phyloP scores from a whole-genome alignment of 2,113 vertebrate genomes.

The Capreolus pygargus region DNA sequence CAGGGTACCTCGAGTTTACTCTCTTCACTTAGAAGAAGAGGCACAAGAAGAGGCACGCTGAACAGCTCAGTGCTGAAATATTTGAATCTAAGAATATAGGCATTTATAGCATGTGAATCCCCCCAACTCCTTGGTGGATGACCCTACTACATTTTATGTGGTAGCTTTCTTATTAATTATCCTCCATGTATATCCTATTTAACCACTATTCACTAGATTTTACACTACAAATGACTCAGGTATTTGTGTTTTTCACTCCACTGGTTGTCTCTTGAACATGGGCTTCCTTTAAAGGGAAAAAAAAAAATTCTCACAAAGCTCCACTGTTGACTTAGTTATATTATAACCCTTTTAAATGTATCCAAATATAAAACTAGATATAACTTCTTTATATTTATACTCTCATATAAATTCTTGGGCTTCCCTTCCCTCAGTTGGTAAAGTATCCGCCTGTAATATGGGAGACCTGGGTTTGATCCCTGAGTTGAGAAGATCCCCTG shows the following conservation, averaged over 20 bases:
- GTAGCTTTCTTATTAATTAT: neutral
- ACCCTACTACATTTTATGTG: neutral
- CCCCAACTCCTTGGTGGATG: neutral
- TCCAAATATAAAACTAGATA: neutral
- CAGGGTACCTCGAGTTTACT: neutral
- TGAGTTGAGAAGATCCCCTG: neutral
- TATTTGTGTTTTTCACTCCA: neutral
- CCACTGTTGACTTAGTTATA: neutral
- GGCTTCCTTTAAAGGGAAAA: constrained; percentile 11
- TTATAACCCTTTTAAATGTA: neutral
- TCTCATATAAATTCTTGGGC: neutral
- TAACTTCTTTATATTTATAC: constrained; percentile 4
- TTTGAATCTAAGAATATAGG: neutral
- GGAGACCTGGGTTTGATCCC: neutral
- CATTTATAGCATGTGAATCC: neutral
- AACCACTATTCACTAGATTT: neutral
- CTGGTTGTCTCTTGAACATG: neutral
- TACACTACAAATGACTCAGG: neutral
- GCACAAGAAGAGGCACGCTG: neutral
- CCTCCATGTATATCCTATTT: neutral
- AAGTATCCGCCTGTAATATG: neutral
- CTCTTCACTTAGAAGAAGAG: neutral
- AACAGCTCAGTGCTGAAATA: neutral
- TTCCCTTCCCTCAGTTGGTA: neutral
- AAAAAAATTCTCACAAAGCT: neutral